Base-by-base conservation (phyloP, 2,113 vertebrate genomes). In the Pionites leucogaster region DNA sequence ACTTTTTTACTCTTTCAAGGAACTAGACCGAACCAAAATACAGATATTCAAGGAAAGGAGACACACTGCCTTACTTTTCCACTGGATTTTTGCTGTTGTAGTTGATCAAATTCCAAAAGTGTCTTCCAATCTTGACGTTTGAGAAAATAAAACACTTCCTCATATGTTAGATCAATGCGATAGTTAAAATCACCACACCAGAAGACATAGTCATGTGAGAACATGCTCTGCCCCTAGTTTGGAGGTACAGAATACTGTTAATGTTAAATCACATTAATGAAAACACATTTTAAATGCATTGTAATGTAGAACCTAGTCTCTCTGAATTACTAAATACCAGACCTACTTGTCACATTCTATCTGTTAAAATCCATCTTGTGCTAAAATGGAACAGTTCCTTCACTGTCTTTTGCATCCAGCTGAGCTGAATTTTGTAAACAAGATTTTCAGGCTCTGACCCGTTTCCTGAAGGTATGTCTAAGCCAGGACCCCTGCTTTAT, bases 111-210 rank as follows among this genome's bases (percentile, higher is more conserved):
- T 87, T 98, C 98, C 95, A 98, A 37, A 68, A 98, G 98, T 11
- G 95, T 98, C 91, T 98, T 98, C 98, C 98, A 98, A 3, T 98
- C 98, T 91, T 98, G 98, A 76, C 98, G 97, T 90, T 98, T 98
- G 46, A 98, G 97, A 90, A 98, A 98, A 88, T 98, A 98, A 84
- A 98, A 98, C 72, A 98, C 98, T 92, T 98, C 98, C 55, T 98
- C 98, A 0, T 98, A 98, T 0, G 98, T 98, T 22, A 98, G 97
- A 44, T 98, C 98, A 9, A 98, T 98, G 85, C 98, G 98, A 86
- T 98, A 98, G 96, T 98, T 98, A 91, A 98, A 98, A 81, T 98
- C 98, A 0, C 98, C 98, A 52, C 98, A 98, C 98, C 98, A 98
- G 80, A 98, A 98, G 52, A 98, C 98, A 5, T 98, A 98, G 89